Percentiles rank a stretch among this genome's conserved stretches.
These are phyloP conservation scores for Cherax destructor DNA, from an alignment of 1,140 invertebrate species.

Conservation along the genomic window DNA sequence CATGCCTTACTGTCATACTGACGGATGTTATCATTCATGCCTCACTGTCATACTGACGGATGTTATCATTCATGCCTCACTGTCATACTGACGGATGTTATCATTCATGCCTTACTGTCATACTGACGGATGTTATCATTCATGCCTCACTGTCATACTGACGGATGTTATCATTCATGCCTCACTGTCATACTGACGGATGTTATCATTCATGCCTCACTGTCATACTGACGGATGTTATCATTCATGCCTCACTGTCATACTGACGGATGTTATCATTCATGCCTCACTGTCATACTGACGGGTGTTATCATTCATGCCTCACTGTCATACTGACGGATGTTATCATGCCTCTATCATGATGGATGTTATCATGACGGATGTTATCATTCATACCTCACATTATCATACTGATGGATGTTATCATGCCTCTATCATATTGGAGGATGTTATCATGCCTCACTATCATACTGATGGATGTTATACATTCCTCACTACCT, in stretches of 20 bases:
- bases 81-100: conserved; percentile 26
- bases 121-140: conserved; percentile 24
- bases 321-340: too few relatives aligned
- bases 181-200: too few relatives aligned
- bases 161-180: conserved; percentile 17
- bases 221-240: conserved; percentile 26
- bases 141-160: too few relatives aligned
- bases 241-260: conserved; percentile 8
- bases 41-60: too few relatives aligned
- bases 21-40: conserved; percentile 17
- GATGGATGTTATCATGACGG: conserved; percentile 29
- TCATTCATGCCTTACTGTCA: conserved; percentile 8
- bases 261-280: conserved; percentile 24
- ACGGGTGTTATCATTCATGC: conserved; percentile 15
- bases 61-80: conserved; percentile 8
- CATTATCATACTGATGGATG: too few relatives aligned
- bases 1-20: too few relatives aligned
- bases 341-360: conserved; percentile 13
- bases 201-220: conserved; percentile 8
- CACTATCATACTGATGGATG: too few relatives aligned
- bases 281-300: too few relatives aligned
- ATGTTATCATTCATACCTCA: conserved; percentile 11
- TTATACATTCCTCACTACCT: background rate
- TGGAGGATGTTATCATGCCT: too few relatives aligned
- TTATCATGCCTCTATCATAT: too few relatives aligned